Evolutionary conservation across 2,113 vertebrate species (phyloP), one percentile per base, ranked within the genome.

Genomic region (Oenanthe melanoleuca): DNA sequence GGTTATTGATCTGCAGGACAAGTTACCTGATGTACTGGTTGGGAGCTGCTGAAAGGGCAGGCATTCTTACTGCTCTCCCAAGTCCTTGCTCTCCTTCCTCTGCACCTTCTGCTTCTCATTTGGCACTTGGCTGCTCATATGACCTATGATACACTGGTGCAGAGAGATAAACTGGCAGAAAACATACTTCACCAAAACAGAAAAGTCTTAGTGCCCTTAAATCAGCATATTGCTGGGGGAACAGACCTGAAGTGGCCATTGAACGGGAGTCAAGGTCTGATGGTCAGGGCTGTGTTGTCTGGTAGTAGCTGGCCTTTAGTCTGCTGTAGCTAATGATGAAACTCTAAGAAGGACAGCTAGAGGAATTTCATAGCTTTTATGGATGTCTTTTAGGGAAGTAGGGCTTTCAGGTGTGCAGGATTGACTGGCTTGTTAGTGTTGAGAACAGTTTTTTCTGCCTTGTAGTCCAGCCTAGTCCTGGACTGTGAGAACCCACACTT

Each of bases 401-500:
- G 29, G 24, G 29, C 11, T 74, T 65, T 69, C 19, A 37, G 31
- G 47, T 65, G 23, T 70, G 47, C 21, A 34, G 47, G 29, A 26
- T 28, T 3, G 3, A 31, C 57, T 42, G 56, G 12, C 26, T 70
- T 63, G 18, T 66, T 37, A 53, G 17, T 11, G 13, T 34, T 40
- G 14, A 53, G 31, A 15, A n/a, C 6, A 37, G 7, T 18, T 65
- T 56, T 56, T 91, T 38, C 34, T 4, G 4, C 16, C 20, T 59
- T 31, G 7, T 80, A 86, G 29, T 23, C 17, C 1, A 3, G 40
- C 3, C 40, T 45, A 40, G 25, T 61, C 11, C 47, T 60, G 38
- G 9, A 22, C 31, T 0, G 0, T 34, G 22, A 53, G 25, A 34
- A 8, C 1, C 2, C 11, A 59, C 14, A 12, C 53, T 73, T 5